These are phyloP conservation scores for Philantomba maxwellii DNA, from an alignment of 2,113 vertebrate species.

Conservation along the genomic window DNA sequence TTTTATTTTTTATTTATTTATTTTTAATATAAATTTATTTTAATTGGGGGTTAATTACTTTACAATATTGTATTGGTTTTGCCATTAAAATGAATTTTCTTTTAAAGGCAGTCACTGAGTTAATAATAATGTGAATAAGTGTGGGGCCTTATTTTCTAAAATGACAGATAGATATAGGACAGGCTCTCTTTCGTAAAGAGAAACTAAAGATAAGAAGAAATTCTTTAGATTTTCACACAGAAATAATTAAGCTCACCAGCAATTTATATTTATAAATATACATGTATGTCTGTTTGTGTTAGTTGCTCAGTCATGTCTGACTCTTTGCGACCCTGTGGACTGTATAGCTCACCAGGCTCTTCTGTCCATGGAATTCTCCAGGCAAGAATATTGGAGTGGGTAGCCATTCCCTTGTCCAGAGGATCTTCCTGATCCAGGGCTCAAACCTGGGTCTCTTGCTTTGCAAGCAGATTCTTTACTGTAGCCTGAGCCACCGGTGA, in stretches of 20 bases:
- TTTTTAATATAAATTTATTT: no score
- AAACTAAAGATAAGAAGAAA: not conserved
- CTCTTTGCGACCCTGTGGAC: not conserved
- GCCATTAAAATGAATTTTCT: not conserved
- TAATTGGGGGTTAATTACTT: no score
- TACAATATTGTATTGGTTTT: no score
- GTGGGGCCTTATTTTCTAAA: not conserved
- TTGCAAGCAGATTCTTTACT: not conserved
- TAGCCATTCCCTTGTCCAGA: not conserved
- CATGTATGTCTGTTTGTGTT: not conserved
- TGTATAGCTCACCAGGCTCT: not conserved
- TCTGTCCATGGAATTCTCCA: not conserved
- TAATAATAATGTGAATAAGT: constrained; percentile 2
- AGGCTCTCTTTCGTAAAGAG: not conserved
- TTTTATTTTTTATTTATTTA: not conserved
- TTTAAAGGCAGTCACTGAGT: not conserved
- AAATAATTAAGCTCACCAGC: not conserved
- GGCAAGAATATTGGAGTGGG: not conserved
- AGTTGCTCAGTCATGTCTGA: not conserved
- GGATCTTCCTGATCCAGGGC: not conserved
- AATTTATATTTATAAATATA: not conserved
- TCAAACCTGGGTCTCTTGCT: not conserved
- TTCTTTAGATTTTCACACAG: not conserved
- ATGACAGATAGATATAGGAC: not conserved
- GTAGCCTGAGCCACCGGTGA: not conserved